Evolutionary conservation across 2,888 invertebrate species (phyloP), one percentile per base, ranked within the genome.

Genomic region (Operophtera brumata): DNA sequence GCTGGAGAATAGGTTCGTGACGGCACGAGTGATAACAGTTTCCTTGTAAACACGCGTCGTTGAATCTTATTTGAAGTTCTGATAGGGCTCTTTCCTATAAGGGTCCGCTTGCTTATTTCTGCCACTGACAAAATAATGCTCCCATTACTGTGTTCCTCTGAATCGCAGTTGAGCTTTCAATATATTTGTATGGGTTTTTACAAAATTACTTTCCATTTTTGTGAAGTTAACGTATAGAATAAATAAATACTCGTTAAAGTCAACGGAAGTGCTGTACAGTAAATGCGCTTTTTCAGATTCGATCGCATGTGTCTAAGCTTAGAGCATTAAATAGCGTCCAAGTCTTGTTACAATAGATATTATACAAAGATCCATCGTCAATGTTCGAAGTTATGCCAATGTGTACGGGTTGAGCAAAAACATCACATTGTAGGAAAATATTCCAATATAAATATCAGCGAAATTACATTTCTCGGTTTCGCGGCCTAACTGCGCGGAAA

Each of bases 11-110:
- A 70, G 66, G 70, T 68, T 62, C 64, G 61, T 71, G 71, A 71
- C 61, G 67, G 59, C 57, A 60, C 58, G 65, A 75, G 68, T 72
- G 71, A 72, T 75, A 74, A 70, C 69, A 70, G 66, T 74, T 75
- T 71, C 71, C 68, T 61, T 47, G 49, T 61, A 54, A 55, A 61
- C 62, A 64, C 59, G 64, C 60, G 49, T 57, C 60, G 64, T 52
- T 61, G 59, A 57, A 59, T 53, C 57, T 57, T 53, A 62, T 61
- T 64, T 54, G 51, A 52, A 52, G 49, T 41, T 47, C 52, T 57
- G 47, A 48, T 57, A 47, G 39, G 51, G 20, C 20, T 56, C 56
- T 37, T 52, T 57, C 42, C 39, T 28, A 47, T 34, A 13, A 44
- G 51, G 14, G 47, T 37, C 56, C 51, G 40, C 12, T n/a, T n/a